Evolutionary conservation across 1,140 invertebrate genomes (phyloP), one percentile per base, ranked within the genome.

Genomic region (Diorhabda carinulata): DNA sequence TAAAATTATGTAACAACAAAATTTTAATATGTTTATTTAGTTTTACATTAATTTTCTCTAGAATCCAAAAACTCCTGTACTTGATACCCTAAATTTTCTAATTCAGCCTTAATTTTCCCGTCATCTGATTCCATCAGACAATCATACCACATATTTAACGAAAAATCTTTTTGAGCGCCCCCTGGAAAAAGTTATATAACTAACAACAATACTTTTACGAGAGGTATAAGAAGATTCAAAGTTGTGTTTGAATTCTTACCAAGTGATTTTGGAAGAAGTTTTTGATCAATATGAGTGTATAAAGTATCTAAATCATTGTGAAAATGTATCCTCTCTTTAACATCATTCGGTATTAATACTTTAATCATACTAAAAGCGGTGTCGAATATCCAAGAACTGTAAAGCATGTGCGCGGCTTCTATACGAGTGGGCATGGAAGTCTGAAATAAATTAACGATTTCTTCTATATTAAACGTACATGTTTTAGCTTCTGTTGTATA

Each of bases 331-430:
- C 83, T 88, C 4, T 88, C 85, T 43, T 84, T 84, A 87, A 92
- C 92, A 45, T 84, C 79, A 3, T 86, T 77, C 71, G 88, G 87
- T 7, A 94, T 80, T 3, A 93, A 81, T 0, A 91, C 91, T 74
- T 91, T 92, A 74, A 94, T 91, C 6, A 92, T 86, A 63, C 86
- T 86, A 76, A 88, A 93, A 42, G 91, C 89, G 52, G 90, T 88
- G 75, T 92, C 91, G 75, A 93, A 93, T 0, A 92, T 79, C 89
- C 90, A 92, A 0, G 91, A 90, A 73, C 92, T 89, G 74, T 92
- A 87, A 0, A 93, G 83, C 57, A 94, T 88, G 78, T 93, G 92
- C 57, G 93, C 87, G 0, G 90, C 88, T 68, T 90, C 80, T 0
- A 88, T 89, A 43, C 86, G 87, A 70, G 91, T 86, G 0, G 91